These are phyloP conservation scores for Acromyrmex heyeri DNA, from an alignment of 1,140 invertebrate species.

Conservation along the genomic window DNA sequence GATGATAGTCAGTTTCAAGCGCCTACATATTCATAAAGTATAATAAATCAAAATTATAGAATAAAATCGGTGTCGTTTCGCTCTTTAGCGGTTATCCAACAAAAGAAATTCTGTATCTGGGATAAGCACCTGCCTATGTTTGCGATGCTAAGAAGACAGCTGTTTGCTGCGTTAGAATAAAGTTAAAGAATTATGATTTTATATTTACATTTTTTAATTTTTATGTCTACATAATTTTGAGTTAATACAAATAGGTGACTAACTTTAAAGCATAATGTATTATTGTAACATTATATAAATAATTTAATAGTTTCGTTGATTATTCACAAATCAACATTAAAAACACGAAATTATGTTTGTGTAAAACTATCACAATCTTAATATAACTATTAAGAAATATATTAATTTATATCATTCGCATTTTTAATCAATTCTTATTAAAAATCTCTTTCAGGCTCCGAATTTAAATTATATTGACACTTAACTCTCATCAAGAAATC, in stretches of 20 bases:
- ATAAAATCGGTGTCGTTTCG: conserved; percentile 12
- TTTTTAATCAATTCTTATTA: neutral
- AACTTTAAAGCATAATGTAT: neutral
- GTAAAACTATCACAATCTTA: neutral
- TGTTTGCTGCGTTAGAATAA: neutral
- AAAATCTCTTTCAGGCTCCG: neutral
- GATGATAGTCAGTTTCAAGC: neutral
- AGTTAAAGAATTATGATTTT: conserved; percentile 6
- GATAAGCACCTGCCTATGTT: conserved; percentile 36
- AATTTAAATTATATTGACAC: neutral
- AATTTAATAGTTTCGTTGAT: neutral
- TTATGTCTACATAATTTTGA: neutral
- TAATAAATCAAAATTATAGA: conserved; percentile 42
- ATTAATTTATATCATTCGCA: neutral
- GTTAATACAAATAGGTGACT: neutral
- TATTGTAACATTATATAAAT: neutral
- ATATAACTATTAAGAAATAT: neutral
- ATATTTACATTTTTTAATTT: neutral
- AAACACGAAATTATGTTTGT: neutral
- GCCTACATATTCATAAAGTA: conserved; percentile 34
- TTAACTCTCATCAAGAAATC: neutral
- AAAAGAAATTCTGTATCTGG: conserved; percentile 17
- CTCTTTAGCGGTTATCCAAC: neutral
- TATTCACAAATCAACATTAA: neutral
- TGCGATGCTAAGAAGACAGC: neutral